A percentile compares a stretch with the other conserved stretches of the same genome.
These are phyloP conservation scores for Lytechinus pictus DNA, from an alignment of 35 echinoderm and acorn worm genomes.

Conservation along the genomic window DNA sequence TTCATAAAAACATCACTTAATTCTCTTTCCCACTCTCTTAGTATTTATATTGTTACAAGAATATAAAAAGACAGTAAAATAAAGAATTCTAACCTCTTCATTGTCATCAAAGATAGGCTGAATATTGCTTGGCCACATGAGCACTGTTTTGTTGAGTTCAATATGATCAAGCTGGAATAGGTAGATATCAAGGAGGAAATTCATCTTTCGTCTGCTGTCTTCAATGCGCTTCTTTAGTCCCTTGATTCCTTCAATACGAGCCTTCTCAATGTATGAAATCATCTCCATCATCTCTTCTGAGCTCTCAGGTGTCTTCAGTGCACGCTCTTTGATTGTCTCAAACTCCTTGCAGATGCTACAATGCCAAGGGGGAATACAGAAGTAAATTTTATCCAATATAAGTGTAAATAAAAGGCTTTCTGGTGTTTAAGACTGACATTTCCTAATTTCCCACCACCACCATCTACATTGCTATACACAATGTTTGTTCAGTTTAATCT, in stretches of 20 bases:
- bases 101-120: slow-evolving; percentile 96
- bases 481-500: too few species aligned
- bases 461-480: neutral
- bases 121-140: slow-evolving; percentile 88
- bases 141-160: slow-evolving; percentile 81
- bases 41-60: neutral
- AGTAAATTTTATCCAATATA: too few species aligned
- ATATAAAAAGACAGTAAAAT: neutral
- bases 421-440: neutral
- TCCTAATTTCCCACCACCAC: neutral
- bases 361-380: neutral
- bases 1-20: neutral
- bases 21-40: neutral
- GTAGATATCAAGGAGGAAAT: slow-evolving; percentile 91
- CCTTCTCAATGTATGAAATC: slow-evolving; percentile 91
- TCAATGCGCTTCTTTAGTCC: slow-evolving; percentile 74
- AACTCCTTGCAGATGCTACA: slow-evolving; percentile 96
- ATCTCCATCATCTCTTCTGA: slow-evolving; percentile 96
- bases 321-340: slow-evolving; percentile 93
- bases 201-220: slow-evolving; percentile 79
- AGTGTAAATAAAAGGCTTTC: too few species aligned
- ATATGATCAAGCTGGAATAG: slow-evolving; percentile 95
- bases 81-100: slow-evolving; percentile 75
- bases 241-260: slow-evolving; percentile 90
- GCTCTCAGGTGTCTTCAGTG: slow-evolving; percentile 84